phyloP scores from a whole-genome alignment of 2,888 invertebrate species.

The Xanthia togata region DNA sequence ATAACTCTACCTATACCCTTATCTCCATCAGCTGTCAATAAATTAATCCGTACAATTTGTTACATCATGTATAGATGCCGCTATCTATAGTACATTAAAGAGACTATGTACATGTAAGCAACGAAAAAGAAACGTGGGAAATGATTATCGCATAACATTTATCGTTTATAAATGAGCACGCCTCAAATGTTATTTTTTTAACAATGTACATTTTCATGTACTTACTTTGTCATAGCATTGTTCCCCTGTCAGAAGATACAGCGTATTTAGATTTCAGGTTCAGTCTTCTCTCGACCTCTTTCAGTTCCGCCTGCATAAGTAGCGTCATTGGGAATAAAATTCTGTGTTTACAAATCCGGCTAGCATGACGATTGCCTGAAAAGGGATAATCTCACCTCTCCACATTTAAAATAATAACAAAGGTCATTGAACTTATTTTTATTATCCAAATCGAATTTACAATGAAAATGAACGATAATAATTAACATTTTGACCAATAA shows the following conservation, averaged over 20 bases:
- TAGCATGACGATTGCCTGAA: neutral
- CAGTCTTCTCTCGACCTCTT: neutral
- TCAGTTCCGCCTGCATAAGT: neutral
- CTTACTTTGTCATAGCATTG: neutral
- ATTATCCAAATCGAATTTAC: slow-evolving; percentile 88
- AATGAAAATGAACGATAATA: slow-evolving; percentile 84
- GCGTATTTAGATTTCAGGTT: neutral
- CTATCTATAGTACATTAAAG: slow-evolving; percentile 30
- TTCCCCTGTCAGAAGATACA: neutral
- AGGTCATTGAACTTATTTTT: slow-evolving; percentile 78
- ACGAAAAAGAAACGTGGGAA: slow-evolving; percentile 29
- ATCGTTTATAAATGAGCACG: neutral
- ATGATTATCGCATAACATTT: slow-evolving; percentile 4
- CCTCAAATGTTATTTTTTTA: slow-evolving; percentile 11
- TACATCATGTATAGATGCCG: slow-evolving; percentile 25
- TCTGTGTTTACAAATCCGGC: neutral
- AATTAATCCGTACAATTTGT: slow-evolving; percentile 60
- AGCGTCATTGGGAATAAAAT: neutral
- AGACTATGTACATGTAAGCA: slow-evolving; percentile 23
- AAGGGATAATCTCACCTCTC: neutral
- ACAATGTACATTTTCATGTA: neutral
- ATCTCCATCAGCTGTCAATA: slow-evolving; percentile 79
- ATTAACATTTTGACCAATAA: slow-evolving; percentile 79
- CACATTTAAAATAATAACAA: slow-evolving; percentile 52
- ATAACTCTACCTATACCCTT: slow-evolving; percentile 73